phyloP scores from a whole-genome alignment of 2,888 invertebrate species.

The Nomada hirtipes region DNA sequence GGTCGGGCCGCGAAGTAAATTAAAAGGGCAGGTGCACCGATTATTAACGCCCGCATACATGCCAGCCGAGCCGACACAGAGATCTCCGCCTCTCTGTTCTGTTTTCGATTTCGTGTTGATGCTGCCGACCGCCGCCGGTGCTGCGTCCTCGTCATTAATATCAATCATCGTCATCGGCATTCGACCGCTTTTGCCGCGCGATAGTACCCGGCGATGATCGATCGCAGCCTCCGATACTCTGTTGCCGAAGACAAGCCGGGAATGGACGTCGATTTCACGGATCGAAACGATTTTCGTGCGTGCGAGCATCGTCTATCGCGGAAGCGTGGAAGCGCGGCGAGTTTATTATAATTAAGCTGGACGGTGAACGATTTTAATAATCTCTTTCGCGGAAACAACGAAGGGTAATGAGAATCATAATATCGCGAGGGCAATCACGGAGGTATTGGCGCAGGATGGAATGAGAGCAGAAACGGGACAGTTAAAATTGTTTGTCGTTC shows the following conservation, averaged over 20 bases:
- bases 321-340: not conserved
- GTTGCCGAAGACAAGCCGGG: constrained; percentile 43
- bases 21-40: constrained; percentile 72
- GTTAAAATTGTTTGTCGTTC: constrained; percentile 39
- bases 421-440: constrained; percentile 39
- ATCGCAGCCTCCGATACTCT: constrained; percentile 43
- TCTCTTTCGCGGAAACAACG: constrained; percentile 12
- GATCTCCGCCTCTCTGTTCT: constrained; percentile 1
- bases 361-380: constrained; percentile 37
- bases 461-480: constrained; percentile 17
- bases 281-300: not conserved
- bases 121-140: not conserved
- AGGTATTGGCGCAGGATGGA: constrained; percentile 15
- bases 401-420: constrained; percentile 53
- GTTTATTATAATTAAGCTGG: not conserved
- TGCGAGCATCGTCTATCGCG: not conserved
- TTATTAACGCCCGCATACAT: constrained; percentile 65
- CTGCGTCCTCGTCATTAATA: constrained; percentile 62
- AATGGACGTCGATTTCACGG: constrained; percentile 47
- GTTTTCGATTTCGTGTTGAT: constrained; percentile 21
- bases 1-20: constrained; percentile 71
- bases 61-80: constrained; percentile 11
- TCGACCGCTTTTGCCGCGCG: constrained; percentile 44
- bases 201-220: constrained; percentile 46
- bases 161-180: constrained; percentile 70